Evolutionary conservation across 2,797 vertebrate genomes (phyloP).

Genomic region (Hyperoplus immaculatus): DNA sequence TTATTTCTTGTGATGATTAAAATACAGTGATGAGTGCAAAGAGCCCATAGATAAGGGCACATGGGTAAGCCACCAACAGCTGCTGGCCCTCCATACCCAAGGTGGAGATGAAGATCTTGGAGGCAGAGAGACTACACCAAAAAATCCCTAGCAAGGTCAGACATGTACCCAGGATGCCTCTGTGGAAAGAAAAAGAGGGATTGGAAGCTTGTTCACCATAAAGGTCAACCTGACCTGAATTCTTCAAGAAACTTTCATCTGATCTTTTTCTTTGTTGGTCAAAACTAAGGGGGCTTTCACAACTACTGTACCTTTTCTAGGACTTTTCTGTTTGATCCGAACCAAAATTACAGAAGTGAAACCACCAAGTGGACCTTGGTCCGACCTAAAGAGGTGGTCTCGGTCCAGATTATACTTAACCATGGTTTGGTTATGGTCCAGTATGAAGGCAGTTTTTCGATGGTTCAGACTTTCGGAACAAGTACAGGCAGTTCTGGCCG

Average conservation of each 20-base stretch:
- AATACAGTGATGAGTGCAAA: slow-evolving; percentile 94
- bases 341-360: no score
- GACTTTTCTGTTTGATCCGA: no score
- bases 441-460: no score
- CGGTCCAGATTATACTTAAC: no score
- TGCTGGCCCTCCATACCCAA: slow-evolving; percentile 95
- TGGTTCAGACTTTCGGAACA: no score
- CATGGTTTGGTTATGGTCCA: no score
- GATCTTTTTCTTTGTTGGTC: background rate
- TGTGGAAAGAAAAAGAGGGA: slow-evolving; percentile 61
- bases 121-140: slow-evolving; percentile 95
- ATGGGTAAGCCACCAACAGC: slow-evolving; percentile 93
- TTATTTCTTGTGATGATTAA: slow-evolving; percentile 69
- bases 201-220: background rate
- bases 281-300: background rate
- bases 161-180: slow-evolving; percentile 88
- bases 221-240: background rate
- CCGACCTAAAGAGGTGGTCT: no score
- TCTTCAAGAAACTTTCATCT: background rate
- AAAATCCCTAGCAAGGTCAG: slow-evolving; percentile 88
- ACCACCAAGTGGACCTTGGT: no score
- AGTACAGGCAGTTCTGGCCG: no score
- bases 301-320: no score
- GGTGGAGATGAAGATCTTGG: slow-evolving; percentile 96
- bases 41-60: slow-evolving; percentile 92